These are phyloP conservation scores for Perca schrenkii DNA, from an alignment of 2,113 vertebrate genomes.

Conservation along the genomic window DNA sequence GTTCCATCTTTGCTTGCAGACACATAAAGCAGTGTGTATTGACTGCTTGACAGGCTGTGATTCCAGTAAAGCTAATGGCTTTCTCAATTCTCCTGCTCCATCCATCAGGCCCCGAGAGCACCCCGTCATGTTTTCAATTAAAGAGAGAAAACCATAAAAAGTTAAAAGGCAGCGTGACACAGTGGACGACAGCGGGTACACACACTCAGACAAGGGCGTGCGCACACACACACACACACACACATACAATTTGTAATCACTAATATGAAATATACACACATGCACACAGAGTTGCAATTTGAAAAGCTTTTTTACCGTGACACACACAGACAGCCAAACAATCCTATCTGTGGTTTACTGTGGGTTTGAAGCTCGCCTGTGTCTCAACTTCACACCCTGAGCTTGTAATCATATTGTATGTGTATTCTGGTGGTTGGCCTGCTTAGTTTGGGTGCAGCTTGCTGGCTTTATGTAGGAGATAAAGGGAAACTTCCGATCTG, in stretches of 20 bases:
- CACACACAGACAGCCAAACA: slow-evolving; percentile 35
- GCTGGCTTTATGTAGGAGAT: slow-evolving; percentile 76
- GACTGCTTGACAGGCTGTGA: slow-evolving; percentile 87
- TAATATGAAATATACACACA: slow-evolving; percentile 48
- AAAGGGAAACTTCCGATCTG: slow-evolving; percentile 81
- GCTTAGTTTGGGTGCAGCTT: slow-evolving; percentile 60
- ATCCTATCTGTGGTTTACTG: slow-evolving; percentile 45
- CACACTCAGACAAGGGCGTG: slow-evolving; percentile 51
- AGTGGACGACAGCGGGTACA: slow-evolving; percentile 51
- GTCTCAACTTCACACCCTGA: slow-evolving; percentile 52
- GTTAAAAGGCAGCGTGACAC: slow-evolving; percentile 73
- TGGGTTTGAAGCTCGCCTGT: slow-evolving; percentile 55
- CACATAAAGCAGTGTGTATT: slow-evolving; percentile 87
- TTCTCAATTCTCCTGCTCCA: slow-evolving; percentile 88
- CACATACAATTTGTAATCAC: slow-evolving; percentile 51
- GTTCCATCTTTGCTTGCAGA: slow-evolving; percentile 86
- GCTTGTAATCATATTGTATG: slow-evolving; percentile 74
- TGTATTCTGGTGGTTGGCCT: slow-evolving; percentile 53
- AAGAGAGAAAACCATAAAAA: slow-evolving; percentile 81
- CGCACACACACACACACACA: slow-evolving; percentile 11
- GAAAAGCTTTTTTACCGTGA: slow-evolving; percentile 1
- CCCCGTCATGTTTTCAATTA: slow-evolving; percentile 87
- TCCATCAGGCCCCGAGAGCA: slow-evolving; percentile 84
- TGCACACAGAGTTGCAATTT: slow-evolving; percentile 9
- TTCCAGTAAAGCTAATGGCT: slow-evolving; percentile 84